Base-by-base conservation (phyloP, 1,140 invertebrate genomes). In the Asobara japonica region DNA sequence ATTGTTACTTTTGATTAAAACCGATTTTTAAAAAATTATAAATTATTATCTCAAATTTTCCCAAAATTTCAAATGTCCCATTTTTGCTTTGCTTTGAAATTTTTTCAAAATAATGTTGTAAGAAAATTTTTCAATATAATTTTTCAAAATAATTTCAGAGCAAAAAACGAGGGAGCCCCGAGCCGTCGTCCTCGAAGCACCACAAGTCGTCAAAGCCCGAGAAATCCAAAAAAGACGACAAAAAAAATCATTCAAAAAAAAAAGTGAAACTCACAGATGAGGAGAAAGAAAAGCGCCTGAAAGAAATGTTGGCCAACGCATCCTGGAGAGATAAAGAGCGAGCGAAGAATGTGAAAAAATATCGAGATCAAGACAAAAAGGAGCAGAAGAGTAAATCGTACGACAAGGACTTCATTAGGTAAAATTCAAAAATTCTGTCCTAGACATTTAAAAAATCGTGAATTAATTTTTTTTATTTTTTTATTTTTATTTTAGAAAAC, bases 291-390 rank as follows among this genome's bases (percentile, higher is more conserved):
- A 83, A 83, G 72, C 83, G 87, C 64, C 73, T 87, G 0, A 88
- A 88, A 65, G 94, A 96, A 87, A 98, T 98, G 96, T 92, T 94
- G 89, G 83, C 89, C 27, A 93, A 96, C 88, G 94, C 93, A 0
- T 86, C 88, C 69, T 91, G 91, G 89, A 87, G 93, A 7, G 92
- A 95, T 68, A 90, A 91, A 71, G 90, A 93, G 79, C 83, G 94
- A 67, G 87, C 88, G 45, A 87, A 87, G 76, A 92, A 90, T 77
- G 89, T 95, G 0, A 90, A 89, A 76, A 86, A 88, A 31, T 92
- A 94, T 80, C 88, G 88, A 5, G 90, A 92, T 76, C 89, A 91
- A 74, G 90, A 92, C 33, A 88, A 89, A 27, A 89, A 87, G 65
- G 92, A 94, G 79, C 86, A 88, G 41, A 85, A 87, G 62, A 84